A percentile compares a stretch with the other conserved stretches of the same genome.
These are phyloP conservation scores for Yponomeuta malinellus DNA, from an alignment of 2,888 invertebrate genomes.

Conservation along the genomic window DNA sequence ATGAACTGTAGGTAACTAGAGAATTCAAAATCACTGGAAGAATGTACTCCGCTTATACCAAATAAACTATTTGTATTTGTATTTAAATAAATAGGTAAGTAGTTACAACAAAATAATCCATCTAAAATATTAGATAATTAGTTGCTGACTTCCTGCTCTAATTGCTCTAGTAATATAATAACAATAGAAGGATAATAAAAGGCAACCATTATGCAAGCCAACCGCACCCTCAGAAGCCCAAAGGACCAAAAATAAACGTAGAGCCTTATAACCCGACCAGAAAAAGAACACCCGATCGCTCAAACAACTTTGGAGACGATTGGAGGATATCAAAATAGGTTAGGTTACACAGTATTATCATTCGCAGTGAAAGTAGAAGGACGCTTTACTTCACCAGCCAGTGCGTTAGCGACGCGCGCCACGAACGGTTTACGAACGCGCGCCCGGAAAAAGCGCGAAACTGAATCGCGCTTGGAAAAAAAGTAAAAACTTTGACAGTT, in stretches of 20 bases:
- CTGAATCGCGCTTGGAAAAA: constrained; percentile 2
- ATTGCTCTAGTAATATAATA: constrained; percentile 16
- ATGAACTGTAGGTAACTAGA: too few relatives aligned
- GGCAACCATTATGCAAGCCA: constrained; percentile 29
- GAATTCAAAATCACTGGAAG: too few relatives aligned
- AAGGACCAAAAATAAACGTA: constrained; percentile 22
- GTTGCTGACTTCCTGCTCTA: not conserved
- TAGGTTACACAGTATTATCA: constrained; percentile 38
- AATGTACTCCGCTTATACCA: too few relatives aligned
- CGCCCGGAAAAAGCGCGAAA: constrained; percentile 4
- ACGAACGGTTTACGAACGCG: constrained; percentile 25
- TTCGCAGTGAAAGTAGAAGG: constrained; percentile 67
- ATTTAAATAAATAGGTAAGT: constrained; percentile 3
- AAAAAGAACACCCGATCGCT: not conserved
- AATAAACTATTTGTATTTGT: not conserved
- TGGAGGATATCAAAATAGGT: constrained; percentile 21
- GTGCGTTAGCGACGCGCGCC: constrained; percentile 40
- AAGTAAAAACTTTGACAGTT: constrained; percentile 14
- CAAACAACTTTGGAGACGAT: not conserved
- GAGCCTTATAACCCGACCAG: constrained; percentile 18
- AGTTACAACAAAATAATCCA: too few relatives aligned
- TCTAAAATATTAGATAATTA: constrained; percentile 16
- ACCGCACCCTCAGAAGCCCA: constrained; percentile 27
- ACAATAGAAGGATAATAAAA: constrained; percentile 25
- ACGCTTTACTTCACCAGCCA: constrained; percentile 36